Evolutionary conservation across 2,888 invertebrate genomes (phyloP).

Genomic region (Quadroppia sp.): DNA sequence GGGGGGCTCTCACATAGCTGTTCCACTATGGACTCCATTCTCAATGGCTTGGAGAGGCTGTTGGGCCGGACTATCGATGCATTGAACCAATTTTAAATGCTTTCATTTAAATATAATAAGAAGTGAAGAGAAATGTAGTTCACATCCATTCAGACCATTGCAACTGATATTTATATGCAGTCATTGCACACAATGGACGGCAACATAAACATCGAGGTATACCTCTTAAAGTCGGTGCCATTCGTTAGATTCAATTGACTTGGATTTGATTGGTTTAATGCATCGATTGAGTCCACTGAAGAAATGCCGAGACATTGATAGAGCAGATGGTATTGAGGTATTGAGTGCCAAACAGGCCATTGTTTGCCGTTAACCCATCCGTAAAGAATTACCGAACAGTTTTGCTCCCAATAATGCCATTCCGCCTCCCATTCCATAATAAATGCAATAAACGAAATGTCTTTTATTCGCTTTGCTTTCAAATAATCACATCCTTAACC

Average conservation of each 20-base stretch:
- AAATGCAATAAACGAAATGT: constrained; percentile 9
- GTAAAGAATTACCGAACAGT: constrained; percentile 25
- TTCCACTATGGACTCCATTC: neutral
- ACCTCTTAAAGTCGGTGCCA: neutral
- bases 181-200: neutral
- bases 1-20: constrained; percentile 8
- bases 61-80: neutral
- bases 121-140: neutral
- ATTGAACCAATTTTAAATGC: constrained; percentile 28
- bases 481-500: constrained; percentile 27
- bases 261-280: constrained; percentile 25
- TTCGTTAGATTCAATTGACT: constrained; percentile 9
- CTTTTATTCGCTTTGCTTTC: constrained; percentile 12
- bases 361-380: constrained; percentile 12
- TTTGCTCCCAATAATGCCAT: neutral
- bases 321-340: neutral
- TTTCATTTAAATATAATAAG: constrained; percentile 27
- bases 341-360: neutral
- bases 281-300: neutral
- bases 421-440: constrained; percentile 23
- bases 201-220: neutral
- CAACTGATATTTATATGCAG: constrained; percentile 4
- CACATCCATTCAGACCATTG: neutral
- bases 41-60: neutral
- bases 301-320: neutral